Conservation (phyloP, 2,888 invertebrate genomes). For the Thera obeliscata region DNA sequence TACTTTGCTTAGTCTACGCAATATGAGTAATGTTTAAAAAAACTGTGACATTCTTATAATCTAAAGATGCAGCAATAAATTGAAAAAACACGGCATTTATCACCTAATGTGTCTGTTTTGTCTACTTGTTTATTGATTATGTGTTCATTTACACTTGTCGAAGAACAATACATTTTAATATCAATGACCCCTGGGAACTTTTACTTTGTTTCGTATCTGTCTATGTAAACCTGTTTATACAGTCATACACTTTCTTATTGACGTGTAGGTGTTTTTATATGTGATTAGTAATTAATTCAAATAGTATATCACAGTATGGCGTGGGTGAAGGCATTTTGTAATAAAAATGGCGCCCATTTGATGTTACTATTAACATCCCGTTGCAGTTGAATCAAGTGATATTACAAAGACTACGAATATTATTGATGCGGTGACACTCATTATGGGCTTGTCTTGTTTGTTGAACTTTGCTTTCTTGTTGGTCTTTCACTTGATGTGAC, state of each 20-base stretch:
- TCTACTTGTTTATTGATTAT: conserved; percentile 50
- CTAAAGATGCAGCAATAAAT: neutral
- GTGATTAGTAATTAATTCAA: conserved; percentile 69
- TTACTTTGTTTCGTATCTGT: conserved; percentile 46
- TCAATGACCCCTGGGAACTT: conserved; percentile 48
- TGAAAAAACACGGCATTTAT: neutral
- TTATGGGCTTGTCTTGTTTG: neutral
- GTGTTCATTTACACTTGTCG: conserved; percentile 49
- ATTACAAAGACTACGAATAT: conserved; percentile 48
- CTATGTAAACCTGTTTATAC: conserved; percentile 30
- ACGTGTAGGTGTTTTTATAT: conserved; percentile 56
- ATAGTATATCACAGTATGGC: conserved; percentile 59
- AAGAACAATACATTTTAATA: conserved; percentile 46
- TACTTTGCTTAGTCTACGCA: too few species aligned
- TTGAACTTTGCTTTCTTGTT: too few species aligned
- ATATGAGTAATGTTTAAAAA: too few species aligned
- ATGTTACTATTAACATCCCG: conserved; percentile 64
- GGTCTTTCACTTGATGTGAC: too few species aligned
- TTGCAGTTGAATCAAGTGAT: conserved; percentile 64
- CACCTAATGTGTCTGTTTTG: conserved; percentile 46
- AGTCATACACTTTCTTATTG: conserved; percentile 47
- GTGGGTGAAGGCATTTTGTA: conserved; percentile 72
- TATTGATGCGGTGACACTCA: conserved; percentile 22
- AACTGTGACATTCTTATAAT: neutral
- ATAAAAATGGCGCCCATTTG: conserved; percentile 73